phyloP scores from a whole-genome alignment of 2,888 invertebrate species.

The Parascotia fuliginaria region DNA sequence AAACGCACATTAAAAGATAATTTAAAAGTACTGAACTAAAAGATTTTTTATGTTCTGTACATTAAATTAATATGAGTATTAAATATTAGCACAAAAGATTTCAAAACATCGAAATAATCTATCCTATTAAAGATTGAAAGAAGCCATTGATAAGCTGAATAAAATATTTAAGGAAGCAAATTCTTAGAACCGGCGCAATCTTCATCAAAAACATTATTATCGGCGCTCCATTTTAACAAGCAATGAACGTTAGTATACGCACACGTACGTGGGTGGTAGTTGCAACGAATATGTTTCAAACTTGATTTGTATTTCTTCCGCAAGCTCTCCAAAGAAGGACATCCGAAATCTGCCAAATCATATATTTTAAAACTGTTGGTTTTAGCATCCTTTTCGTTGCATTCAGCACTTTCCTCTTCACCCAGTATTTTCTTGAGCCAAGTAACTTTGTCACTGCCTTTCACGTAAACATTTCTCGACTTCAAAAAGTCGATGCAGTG shows the following conservation, averaged over 20 bases:
- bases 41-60: too few relatives aligned
- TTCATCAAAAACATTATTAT: constrained; percentile 2
- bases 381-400: too few relatives aligned
- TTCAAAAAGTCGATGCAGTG: constrained; percentile 4
- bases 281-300: background rate
- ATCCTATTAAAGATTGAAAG: too few relatives aligned
- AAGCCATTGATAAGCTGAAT: too few relatives aligned
- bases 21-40: too few relatives aligned
- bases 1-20: too few relatives aligned
- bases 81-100: too few relatives aligned
- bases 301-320: constrained; percentile 1
- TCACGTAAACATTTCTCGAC: background rate
- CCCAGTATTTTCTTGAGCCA: background rate
- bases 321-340: background rate
- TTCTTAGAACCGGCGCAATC: too few relatives aligned
- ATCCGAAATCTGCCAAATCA: constrained; percentile 7
- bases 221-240: constrained; percentile 1
- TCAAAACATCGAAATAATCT: too few relatives aligned
- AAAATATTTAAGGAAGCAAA: too few relatives aligned
- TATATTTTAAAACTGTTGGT: background rate
- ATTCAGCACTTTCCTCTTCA: background rate
- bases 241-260: constrained; percentile 6
- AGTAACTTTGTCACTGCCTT: background rate
- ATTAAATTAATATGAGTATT: too few relatives aligned
- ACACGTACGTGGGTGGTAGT: constrained; percentile 1